Evolutionary conservation across 1,140 invertebrate genomes (phyloP).

Genomic region (Cydia splendana): DNA sequence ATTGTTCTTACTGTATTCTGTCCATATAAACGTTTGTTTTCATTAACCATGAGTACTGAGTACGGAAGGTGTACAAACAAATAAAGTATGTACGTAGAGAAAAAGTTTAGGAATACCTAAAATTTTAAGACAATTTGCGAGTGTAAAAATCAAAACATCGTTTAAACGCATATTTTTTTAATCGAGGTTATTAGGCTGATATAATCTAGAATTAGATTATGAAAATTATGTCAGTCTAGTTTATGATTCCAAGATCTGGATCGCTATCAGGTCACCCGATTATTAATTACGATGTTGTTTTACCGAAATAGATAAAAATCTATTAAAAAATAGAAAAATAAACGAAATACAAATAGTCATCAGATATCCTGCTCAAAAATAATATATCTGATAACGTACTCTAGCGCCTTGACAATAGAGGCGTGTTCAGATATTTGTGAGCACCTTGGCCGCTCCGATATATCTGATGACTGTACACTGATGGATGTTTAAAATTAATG

Average conservation of each 20-base stretch:
- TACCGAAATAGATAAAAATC: background rate
- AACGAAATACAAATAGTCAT: conserved; percentile 31
- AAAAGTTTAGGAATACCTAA: no score
- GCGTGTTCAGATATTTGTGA: no score
- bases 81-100: no score
- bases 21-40: background rate
- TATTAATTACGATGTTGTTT: background rate
- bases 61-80: no score
- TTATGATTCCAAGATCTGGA: background rate
- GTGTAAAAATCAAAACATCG: background rate
- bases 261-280: background rate
- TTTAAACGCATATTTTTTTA: background rate
- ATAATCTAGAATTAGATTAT: background rate
- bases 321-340: background rate
- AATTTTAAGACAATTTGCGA: no score
- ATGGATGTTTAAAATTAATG: conserved; percentile 47
- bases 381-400: no score
- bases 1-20: background rate
- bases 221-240: background rate
- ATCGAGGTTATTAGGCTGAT: background rate
- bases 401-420: no score
- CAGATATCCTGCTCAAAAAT: no score
- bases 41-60: no score
- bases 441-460: no score
- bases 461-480: conserved; percentile 40